These are phyloP conservation scores for Cyclina sinensis DNA, from an alignment of 1,140 invertebrate species.

Conservation along the genomic window DNA sequence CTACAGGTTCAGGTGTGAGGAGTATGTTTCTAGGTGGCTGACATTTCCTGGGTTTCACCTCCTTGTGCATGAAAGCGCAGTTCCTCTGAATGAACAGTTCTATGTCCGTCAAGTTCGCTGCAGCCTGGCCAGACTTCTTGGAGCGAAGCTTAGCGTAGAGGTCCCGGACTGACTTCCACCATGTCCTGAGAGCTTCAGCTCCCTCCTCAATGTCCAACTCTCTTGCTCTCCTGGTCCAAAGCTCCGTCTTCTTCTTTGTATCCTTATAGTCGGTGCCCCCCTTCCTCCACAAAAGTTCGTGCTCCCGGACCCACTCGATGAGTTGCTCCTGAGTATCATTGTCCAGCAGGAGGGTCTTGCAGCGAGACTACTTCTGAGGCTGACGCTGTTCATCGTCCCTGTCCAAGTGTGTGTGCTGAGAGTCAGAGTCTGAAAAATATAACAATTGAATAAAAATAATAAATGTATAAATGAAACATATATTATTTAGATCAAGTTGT, in stretches of 20 bases:
- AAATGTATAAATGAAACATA: slow-evolving; percentile 55
- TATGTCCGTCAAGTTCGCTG: slow-evolving; percentile 56
- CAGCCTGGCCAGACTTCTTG: slow-evolving; percentile 57
- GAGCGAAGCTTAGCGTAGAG: too few species aligned
- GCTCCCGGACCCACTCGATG: slow-evolving; percentile 48
- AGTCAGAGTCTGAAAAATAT: too few species aligned
- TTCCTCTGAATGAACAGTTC: slow-evolving; percentile 51
- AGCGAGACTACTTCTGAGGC: slow-evolving; percentile 30
- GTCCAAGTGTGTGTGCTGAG: slow-evolving; percentile 39
- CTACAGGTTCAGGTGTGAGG: slow-evolving; percentile 51
- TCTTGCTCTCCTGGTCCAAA: slow-evolving; percentile 48
- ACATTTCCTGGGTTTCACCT: too few species aligned
- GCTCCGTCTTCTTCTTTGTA: slow-evolving; percentile 55
- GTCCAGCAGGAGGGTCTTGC: slow-evolving; percentile 44
- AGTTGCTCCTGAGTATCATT: slow-evolving; percentile 44
- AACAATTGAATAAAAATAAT: slow-evolving; percentile 46
- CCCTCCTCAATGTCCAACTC: slow-evolving; percentile 41
- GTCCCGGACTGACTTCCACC: slow-evolving; percentile 54
- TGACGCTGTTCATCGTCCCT: slow-evolving; percentile 45
- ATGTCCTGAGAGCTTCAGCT: slow-evolving; percentile 37
- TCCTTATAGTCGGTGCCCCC: slow-evolving; percentile 37
- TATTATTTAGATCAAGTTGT: slow-evolving; percentile 58
- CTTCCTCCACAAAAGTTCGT: slow-evolving; percentile 44
- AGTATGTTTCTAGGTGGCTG: slow-evolving; percentile 50
- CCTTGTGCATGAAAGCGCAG: slow-evolving; percentile 52